Percentiles rank a stretch among this genome's conserved stretches.
These are phyloP conservation scores for Myotis lucifugus DNA, from an alignment of 2,113 vertebrate genomes.

Conservation along the genomic window DNA sequence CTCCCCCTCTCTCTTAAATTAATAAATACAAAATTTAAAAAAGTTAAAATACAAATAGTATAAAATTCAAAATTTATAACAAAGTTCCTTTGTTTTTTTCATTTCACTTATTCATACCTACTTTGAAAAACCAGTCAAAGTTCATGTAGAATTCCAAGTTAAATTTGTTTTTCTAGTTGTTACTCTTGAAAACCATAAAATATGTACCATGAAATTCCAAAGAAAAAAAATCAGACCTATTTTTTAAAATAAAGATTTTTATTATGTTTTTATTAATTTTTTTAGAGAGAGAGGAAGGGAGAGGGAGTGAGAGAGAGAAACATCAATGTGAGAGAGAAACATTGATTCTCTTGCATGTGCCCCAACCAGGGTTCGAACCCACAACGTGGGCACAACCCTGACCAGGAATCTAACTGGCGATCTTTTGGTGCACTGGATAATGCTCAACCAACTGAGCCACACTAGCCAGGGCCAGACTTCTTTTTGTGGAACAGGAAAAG, in stretches of 20 bases:
- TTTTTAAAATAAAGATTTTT: background rate
- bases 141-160: background rate
- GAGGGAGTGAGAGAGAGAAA: too few species aligned
- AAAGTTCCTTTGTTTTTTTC: background rate
- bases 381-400: too few species aligned
- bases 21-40: background rate
- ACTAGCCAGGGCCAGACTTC: too few species aligned
- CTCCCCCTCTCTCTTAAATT: too few species aligned
- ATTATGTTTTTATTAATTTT: too few species aligned
- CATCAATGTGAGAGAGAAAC: too few species aligned
- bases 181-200: conserved; percentile 46
- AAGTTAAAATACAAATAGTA: background rate
- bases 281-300: too few species aligned
- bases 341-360: too few species aligned
- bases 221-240: conserved; percentile 1
- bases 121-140: background rate
- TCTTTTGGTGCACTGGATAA: too few species aligned
- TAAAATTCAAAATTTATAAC: conserved; percentile 6
- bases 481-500: background rate
- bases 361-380: too few species aligned
- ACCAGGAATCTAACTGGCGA: too few species aligned
- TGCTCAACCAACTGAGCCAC: too few species aligned
- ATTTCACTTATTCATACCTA: conserved; percentile 21
- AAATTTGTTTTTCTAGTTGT: conserved; percentile 25
- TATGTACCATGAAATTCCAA: background rate